phyloP scores from a whole-genome alignment of 2,888 invertebrate species.

The Steinernema carpocapsae region DNA sequence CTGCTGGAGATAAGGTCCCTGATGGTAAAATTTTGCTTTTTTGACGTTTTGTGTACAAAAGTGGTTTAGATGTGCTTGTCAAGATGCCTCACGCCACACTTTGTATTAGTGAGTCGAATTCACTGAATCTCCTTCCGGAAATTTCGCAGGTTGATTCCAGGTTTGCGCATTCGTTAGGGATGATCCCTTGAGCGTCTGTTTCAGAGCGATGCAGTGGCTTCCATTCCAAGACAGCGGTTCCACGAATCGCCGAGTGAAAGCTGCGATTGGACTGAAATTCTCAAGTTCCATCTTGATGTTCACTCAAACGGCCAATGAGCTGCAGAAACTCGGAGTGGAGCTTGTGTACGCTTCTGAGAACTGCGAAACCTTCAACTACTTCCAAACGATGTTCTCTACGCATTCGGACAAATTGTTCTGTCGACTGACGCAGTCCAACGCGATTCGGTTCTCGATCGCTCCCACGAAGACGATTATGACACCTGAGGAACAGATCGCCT shows the following conservation, averaged over 20 bases:
- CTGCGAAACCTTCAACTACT: slow-evolving; percentile 3
- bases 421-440: not conserved
- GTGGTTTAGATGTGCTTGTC: slow-evolving; percentile 5
- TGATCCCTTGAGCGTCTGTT: not conserved
- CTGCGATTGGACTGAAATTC: not conserved
- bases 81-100: not conserved
- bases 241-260: not conserved
- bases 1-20: not conserved
- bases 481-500: not conserved
- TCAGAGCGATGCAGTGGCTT: slow-evolving; percentile 2
- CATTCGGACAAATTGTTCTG: not conserved
- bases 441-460: slow-evolving; percentile 1
- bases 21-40: slow-evolving; percentile 1
- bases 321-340: not conserved
- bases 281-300: not conserved
- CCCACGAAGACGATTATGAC: slow-evolving; percentile 2
- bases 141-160: not conserved
- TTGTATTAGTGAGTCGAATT: not conserved
- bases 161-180: not conserved
- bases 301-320: not conserved
- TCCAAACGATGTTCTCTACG: not conserved
- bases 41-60: not conserved
- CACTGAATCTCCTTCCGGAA: slow-evolving; percentile 6
- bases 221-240: not conserved
- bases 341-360: not conserved